A percentile compares a stretch with the other conserved stretches of the same genome.
phyloP scores from a whole-genome alignment of 2,797 vertebrate species.

The Hylomyscus alleni region DNA sequence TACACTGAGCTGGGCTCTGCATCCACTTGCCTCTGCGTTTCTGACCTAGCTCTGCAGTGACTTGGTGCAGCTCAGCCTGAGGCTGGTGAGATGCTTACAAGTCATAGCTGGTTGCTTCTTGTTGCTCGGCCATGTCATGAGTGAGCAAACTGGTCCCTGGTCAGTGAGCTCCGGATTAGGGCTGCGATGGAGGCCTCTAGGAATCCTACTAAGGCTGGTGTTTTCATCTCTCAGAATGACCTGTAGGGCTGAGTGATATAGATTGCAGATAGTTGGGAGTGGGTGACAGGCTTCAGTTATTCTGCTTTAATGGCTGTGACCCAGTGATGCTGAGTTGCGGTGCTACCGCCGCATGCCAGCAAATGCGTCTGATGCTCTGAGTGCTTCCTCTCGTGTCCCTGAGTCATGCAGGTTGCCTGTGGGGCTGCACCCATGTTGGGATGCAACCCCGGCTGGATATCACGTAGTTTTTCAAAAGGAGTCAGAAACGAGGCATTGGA shows the following conservation, averaged over 20 bases:
- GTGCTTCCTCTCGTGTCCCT: neutral
- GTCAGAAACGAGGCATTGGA: neutral
- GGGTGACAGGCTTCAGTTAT: neutral
- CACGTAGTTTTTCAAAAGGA: too few species aligned
- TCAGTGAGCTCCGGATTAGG: neutral
- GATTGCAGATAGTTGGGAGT: neutral
- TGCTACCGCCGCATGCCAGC: neutral
- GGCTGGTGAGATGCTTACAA: neutral
- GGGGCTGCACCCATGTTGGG: too few species aligned
- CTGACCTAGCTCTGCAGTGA: neutral
- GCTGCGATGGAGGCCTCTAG: neutral
- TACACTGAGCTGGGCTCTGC: neutral
- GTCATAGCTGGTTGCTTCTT: neutral
- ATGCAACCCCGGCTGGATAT: fast-evolving
- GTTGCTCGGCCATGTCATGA: neutral
- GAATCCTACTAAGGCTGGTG: neutral
- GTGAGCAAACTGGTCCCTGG: neutral
- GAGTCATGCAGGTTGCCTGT: neutral
- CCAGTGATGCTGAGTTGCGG: neutral
- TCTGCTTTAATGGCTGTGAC: neutral
- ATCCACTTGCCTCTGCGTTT: neutral
- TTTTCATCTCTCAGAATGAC: neutral
- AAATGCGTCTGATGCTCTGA: neutral
- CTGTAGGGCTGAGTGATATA: neutral
- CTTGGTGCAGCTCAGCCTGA: neutral